phyloP scores from a whole-genome alignment of 2,888 invertebrate species.

The Parelbella ahira region DNA sequence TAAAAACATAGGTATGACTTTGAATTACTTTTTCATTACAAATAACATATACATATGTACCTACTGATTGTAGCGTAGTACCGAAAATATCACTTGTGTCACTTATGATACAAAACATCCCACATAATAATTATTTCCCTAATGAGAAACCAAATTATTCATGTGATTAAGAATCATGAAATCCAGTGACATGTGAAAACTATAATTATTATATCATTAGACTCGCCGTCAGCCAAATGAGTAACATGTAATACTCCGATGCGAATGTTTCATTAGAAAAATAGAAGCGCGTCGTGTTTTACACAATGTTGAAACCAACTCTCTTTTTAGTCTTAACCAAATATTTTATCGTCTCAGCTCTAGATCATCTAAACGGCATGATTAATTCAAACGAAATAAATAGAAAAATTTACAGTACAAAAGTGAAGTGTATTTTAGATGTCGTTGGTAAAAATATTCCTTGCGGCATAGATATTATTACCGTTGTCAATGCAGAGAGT shows the following conservation, averaged over 20 bases:
- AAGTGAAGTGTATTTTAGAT: slow-evolving; percentile 4
- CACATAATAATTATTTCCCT: too few relatives aligned
- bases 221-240: background rate
- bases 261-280: background rate
- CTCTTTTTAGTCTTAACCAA: too few relatives aligned
- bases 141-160: too few relatives aligned
- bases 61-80: too few relatives aligned
- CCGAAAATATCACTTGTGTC: too few relatives aligned
- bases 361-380: background rate
- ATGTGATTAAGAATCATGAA: background rate
- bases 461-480: slow-evolving; percentile 3
- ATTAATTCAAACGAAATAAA: background rate
- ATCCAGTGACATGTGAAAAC: background rate
- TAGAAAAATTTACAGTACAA: background rate
- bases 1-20: too few relatives aligned
- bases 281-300: background rate
- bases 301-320: slow-evolving; percentile 8
- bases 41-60: too few relatives aligned
- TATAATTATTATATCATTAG: slow-evolving; percentile 6
- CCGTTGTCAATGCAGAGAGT: background rate
- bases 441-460: slow-evolving; percentile 2
- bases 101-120: too few relatives aligned
- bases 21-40: too few relatives aligned
- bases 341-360: too few relatives aligned
- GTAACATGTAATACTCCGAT: background rate